These are phyloP conservation scores for Drosophila prosaltans DNA, from an alignment of 1,140 invertebrate species.

Conservation along the genomic window DNA sequence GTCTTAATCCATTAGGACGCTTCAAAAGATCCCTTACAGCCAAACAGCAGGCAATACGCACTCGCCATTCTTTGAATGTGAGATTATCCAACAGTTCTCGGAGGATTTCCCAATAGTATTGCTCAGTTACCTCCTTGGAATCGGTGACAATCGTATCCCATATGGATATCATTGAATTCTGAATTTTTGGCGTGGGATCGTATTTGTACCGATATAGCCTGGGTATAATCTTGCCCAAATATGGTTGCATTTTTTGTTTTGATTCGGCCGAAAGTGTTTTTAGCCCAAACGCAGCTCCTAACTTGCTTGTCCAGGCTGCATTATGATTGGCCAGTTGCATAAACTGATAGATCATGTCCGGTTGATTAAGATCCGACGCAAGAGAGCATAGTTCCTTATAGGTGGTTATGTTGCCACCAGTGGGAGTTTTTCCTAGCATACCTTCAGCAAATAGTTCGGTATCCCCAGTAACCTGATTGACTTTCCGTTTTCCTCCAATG, in stretches of 20 bases:
- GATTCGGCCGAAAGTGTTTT: slow-evolving; percentile 92
- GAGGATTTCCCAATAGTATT: slow-evolving; percentile 94
- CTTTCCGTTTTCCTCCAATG: slow-evolving; percentile 90
- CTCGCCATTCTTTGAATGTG: slow-evolving; percentile 92
- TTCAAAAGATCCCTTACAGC: slow-evolving; percentile 93
- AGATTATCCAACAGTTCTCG: slow-evolving; percentile 91
- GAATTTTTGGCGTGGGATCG: slow-evolving; percentile 95
- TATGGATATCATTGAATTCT: slow-evolving; percentile 95
- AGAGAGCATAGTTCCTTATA: slow-evolving; percentile 97
- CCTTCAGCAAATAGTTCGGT: slow-evolving; percentile 95
- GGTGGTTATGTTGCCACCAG: slow-evolving; percentile 92
- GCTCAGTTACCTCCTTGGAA: slow-evolving; percentile 93
- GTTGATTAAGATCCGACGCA: slow-evolving; percentile 96
- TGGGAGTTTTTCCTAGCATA: slow-evolving; percentile 91
- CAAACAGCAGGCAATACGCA: slow-evolving; percentile 94
- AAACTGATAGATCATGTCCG: slow-evolving; percentile 97
- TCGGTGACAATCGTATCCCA: slow-evolving; percentile 95
- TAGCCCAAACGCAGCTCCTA: slow-evolving; percentile 96
- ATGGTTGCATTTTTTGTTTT: slow-evolving; percentile 90
- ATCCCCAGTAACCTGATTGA: slow-evolving; percentile 89
- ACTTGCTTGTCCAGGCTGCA: slow-evolving; percentile 96
- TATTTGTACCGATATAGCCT: slow-evolving; percentile 95
- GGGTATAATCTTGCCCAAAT: slow-evolving; percentile 93
- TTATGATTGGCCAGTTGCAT: slow-evolving; percentile 97
- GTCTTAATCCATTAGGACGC: slow-evolving; percentile 82